Evolutionary conservation across 1,140 invertebrate species (phyloP).

Genomic region (Antheraea pernyi): DNA sequence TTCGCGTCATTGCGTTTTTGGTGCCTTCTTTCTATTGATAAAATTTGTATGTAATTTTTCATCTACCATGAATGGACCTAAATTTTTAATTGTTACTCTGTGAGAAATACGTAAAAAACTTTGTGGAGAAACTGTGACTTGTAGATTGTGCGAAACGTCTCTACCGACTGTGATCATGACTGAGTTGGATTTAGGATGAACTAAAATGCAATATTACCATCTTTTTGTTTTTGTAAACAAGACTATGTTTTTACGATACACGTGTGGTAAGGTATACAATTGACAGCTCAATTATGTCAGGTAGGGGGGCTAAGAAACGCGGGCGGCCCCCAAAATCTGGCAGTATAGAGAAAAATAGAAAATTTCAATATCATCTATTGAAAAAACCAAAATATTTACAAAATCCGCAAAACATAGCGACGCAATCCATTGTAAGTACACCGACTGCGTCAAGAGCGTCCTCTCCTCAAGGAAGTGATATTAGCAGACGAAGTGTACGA

Average conservation of each 20-base stretch:
- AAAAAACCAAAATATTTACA: slow-evolving; percentile 95
- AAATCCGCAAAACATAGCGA: slow-evolving; percentile 80
- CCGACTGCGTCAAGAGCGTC: slow-evolving; percentile 87
- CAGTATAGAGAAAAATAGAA: slow-evolving; percentile 89
- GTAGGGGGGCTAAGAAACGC: slow-evolving; percentile 90
- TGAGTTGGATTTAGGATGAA: slow-evolving; percentile 74
- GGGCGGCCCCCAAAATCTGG: slow-evolving; percentile 94
- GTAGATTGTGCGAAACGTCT: slow-evolving; percentile 39
- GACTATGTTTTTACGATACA: slow-evolving; percentile 78
- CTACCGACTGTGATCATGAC: slow-evolving; percentile 61
- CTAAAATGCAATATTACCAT: slow-evolving; percentile 72
- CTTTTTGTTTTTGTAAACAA: slow-evolving; percentile 80
- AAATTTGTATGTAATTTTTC: slow-evolving; percentile 46
- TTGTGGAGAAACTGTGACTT: slow-evolving; percentile 41
- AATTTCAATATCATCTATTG: slow-evolving; percentile 92
- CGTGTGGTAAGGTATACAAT: slow-evolving; percentile 77
- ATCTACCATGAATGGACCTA: slow-evolving; percentile 45
- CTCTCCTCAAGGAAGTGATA: slow-evolving; percentile 86
- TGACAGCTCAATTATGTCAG: slow-evolving; percentile 85
- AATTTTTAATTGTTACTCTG: slow-evolving; percentile 29
- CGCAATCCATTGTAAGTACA: slow-evolving; percentile 86
- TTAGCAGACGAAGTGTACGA: slow-evolving; percentile 82
- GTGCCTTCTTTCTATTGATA: slow-evolving; percentile 74
- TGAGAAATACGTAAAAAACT: slow-evolving; percentile 36
- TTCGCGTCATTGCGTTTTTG: slow-evolving; percentile 82